phyloP scores from a whole-genome alignment of 2,797 vertebrate genomes.

The Rhabdomys pumilio region DNA sequence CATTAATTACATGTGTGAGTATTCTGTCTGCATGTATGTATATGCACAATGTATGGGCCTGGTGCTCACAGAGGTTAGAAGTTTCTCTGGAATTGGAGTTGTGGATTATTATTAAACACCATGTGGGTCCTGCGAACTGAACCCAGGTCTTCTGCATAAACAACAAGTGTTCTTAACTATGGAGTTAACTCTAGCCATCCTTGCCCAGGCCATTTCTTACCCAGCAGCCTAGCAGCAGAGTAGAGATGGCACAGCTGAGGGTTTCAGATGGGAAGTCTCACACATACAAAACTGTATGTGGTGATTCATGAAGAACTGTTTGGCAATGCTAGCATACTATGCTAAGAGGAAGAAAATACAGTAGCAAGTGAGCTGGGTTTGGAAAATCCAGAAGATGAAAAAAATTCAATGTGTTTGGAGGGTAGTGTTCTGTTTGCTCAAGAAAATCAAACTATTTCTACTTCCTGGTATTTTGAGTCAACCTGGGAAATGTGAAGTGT shows the following conservation, averaged over 20 bases:
- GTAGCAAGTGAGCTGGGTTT: background rate
- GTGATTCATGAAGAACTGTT: background rate
- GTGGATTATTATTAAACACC: background rate
- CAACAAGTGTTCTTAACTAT: background rate
- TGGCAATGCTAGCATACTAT: background rate
- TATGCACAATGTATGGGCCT: no score
- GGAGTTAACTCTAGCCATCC: no score
- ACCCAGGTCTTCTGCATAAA: no score
- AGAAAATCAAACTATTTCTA: conserved; percentile 30
- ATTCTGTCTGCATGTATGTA: background rate
- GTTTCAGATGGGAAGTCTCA: background rate
- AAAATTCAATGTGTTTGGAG: background rate
- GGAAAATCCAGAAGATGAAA: conserved; percentile 23
- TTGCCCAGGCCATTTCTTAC: no score
- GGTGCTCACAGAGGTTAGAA: background rate
- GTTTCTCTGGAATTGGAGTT: background rate
- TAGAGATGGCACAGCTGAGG: background rate
- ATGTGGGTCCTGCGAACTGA: background rate
- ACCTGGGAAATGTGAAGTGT: background rate
- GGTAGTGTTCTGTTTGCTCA: background rate
- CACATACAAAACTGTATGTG: background rate
- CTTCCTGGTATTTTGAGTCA: conserved; percentile 36
- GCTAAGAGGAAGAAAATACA: background rate
- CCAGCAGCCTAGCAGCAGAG: background rate
- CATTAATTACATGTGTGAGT: background rate